Evolutionary conservation across 2,888 invertebrate genomes (phyloP), one percentile per base, ranked within the genome.

Genomic region (Heteromurus nitidus): DNA sequence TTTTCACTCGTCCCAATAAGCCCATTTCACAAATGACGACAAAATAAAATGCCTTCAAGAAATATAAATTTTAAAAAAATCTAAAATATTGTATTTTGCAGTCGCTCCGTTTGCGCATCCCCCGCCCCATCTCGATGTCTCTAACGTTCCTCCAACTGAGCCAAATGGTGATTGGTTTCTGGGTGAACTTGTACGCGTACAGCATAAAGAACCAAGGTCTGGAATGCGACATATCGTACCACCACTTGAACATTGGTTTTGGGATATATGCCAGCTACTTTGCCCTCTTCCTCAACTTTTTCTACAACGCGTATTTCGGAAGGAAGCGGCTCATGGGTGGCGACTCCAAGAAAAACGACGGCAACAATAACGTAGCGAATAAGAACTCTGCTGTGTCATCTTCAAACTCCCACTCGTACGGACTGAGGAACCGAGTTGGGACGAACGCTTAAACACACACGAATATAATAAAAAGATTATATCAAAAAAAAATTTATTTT

Each of bases 261-360:
- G 93, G 95, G 64, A 97, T 97, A 96, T 97, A 97, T 91, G 94
- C 95, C 89, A 96, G 96, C 84, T 97, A 97, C 89, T 95, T 97
- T 89, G 94, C 96, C 44, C 92, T 97, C 16, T 97, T 97, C 90
- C 96, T 96, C 30, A 92, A 94, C 88, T 97, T 97, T 93, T 97
- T 97, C 92, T 95, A 95, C 91, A 95, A 95, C 89, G 93, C 96
- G 60, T 97, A 97, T 90, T 91, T 97, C 79, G 88, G 87, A n/a
- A 5, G 36, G 36, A 36, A 36, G 36, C 36, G 36, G 44, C 44
- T 9, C 2, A n/a, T n/a, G 3, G 44, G 16, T n/a, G 1, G 11
- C 3, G 44, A 13, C 44, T 2, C 11, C 11, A 44, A 44, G 44
- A 44, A 44, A 44, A 44, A 44, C n/a, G n/a, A n/a, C n/a, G n/a